Evolutionary conservation across 2,888 invertebrate species (phyloP).

Genomic region (Cerastis rubricosa): DNA sequence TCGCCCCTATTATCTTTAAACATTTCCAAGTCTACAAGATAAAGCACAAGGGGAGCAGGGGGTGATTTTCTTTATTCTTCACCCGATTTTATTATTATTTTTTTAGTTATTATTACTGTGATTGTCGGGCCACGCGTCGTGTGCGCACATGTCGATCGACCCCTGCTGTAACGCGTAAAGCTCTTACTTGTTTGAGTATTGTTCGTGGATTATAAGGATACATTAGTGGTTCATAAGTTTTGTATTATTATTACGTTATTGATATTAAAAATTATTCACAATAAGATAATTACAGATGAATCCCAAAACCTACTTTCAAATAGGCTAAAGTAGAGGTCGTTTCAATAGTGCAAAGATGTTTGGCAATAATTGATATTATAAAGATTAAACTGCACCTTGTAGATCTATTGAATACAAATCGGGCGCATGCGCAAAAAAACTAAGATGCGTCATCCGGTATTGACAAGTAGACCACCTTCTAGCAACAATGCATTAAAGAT

Average conservation of each 20-base stretch:
- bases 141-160: conserved; percentile 89
- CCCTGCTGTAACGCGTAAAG: conserved; percentile 85
- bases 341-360: conserved; percentile 38
- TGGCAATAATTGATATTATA: conserved; percentile 34
- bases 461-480: conserved; percentile 60
- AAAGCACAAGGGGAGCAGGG: conserved; percentile 89
- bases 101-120: conserved; percentile 90
- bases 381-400: conserved; percentile 66
- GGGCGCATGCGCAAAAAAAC: conserved; percentile 50
- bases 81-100: conserved; percentile 91
- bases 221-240: conserved; percentile 80
- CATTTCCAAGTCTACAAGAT: conserved; percentile 90
- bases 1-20: conserved; percentile 90
- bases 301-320: background rate
- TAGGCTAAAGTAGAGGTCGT: conserved; percentile 19
- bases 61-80: conserved; percentile 91
- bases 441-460: conserved; percentile 62
- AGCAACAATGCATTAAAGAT: background rate
- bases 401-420: conserved; percentile 48
- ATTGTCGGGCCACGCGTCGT: conserved; percentile 84
- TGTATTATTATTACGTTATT: conserved; percentile 73
- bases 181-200: conserved; percentile 86
- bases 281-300: background rate
- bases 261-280: conserved; percentile 26
- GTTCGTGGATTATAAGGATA: conserved; percentile 87